Evolutionary conservation across 2,888 invertebrate genomes (phyloP), one percentile per base, ranked within the genome.

Genomic region (Lymantria monacha): DNA sequence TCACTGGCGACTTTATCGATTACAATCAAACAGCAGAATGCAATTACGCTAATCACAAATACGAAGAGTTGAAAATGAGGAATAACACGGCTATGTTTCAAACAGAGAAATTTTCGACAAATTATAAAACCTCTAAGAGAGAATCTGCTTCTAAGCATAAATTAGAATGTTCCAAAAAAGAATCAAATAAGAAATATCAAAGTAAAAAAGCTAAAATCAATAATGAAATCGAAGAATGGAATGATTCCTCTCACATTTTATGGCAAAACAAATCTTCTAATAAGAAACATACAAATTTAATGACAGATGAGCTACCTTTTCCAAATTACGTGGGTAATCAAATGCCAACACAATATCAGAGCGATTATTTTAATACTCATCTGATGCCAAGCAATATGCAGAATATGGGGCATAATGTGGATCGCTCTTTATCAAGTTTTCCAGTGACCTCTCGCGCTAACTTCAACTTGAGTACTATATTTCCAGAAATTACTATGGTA

Each of bases 381-480:
- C 63, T 91, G 40, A 81, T 89, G 81, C 75, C 88, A 45, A 67
- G 85, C 7, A 88, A 87, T 53, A 75, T 88, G 64, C 90, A 88
- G 63, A 76, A 78, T 41, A 77, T 83, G 49, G 79, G 81, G 0
- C 80, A 81, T 49, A 86, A 84, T 44, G 75, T 79, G 7, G 89
- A 88, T 48, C 74, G 86, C 46, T 80, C 89, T 0, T 59, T 87
- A 36, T 58, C 83, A n/a, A 81, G 75, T 49, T 83, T 89, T 51
- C 87, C 91, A 8, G 81, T 76, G 31, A 84, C 89, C 3, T 90
- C 90, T 1, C 83, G 90, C 1, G 95, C 96, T 0, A 96, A 96
- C 79, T 96, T 96, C 74, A 96, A 96, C 83, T 87, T 96, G 41
- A 96, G 96, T 70, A 95, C 96, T 0, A 95, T 96, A 69, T 96